phyloP scores from a whole-genome alignment of 1,140 invertebrate species.

The Aphaenogaster rudis region DNA sequence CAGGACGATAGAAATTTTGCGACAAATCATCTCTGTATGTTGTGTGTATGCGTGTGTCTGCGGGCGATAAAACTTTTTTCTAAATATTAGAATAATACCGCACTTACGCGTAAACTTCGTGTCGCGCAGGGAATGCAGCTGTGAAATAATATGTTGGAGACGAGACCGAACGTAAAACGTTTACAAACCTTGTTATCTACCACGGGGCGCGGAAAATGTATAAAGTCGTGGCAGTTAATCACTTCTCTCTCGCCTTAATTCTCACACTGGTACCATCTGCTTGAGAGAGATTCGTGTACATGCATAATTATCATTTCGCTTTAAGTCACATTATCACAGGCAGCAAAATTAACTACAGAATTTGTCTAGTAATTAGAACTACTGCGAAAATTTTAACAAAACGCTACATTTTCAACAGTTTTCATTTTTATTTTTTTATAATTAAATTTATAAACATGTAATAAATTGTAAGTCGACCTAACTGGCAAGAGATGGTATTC shows the following conservation, averaged over 20 bases:
- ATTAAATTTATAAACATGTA: too few species aligned
- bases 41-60: not conserved
- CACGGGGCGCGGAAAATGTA: not conserved
- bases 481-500: too few species aligned
- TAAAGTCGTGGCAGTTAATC: constrained; percentile 49
- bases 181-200: constrained; percentile 34
- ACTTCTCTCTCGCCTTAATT: constrained; percentile 19
- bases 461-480: too few species aligned
- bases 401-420: not conserved
- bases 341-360: not conserved
- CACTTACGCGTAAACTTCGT: constrained; percentile 23
- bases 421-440: not conserved
- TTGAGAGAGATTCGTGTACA: not conserved
- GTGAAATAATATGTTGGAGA: constrained; percentile 33
- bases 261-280: not conserved
- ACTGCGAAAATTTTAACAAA: not conserved
- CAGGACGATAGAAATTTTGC: constrained; percentile 11
- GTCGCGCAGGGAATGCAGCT: not conserved
- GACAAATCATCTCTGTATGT: not conserved
- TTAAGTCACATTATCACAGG: not conserved
- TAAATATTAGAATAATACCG: constrained; percentile 50
- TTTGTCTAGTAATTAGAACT: not conserved
- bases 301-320: not conserved
- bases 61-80: constrained; percentile 21
- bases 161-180: constrained; percentile 20